Evolutionary conservation across 2,113 vertebrate species (phyloP).

Genomic region (Esox niger): DNA sequence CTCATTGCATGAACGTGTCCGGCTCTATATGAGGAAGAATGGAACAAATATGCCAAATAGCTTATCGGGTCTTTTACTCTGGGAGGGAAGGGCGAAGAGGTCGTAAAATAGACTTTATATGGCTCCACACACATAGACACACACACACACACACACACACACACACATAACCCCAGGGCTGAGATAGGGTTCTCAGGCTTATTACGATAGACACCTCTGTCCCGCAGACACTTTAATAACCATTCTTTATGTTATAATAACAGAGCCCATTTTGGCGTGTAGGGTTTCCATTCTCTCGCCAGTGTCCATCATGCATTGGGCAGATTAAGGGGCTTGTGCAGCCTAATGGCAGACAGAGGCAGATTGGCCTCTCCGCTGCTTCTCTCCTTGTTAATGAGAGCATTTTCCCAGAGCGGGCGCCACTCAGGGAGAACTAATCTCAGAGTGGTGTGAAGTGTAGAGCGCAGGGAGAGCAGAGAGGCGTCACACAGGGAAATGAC

Average conservation of each 20-base stretch:
- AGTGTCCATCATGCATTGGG: constrained; percentile 71
- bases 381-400: constrained; percentile 73
- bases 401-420: constrained; percentile 68
- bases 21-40: constrained; percentile 1
- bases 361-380: constrained; percentile 68
- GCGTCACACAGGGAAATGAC: constrained; percentile 47
- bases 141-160: not conserved
- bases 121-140: constrained; percentile 6
- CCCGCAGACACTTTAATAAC: constrained; percentile 80
- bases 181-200: constrained; percentile 71
- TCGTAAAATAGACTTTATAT: constrained; percentile 56
- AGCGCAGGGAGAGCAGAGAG: constrained; percentile 48
- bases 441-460: constrained; percentile 64
- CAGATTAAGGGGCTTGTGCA: constrained; percentile 68
- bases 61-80: constrained; percentile 47
- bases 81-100: constrained; percentile 58
- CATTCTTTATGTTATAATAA: constrained; percentile 84
- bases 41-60: constrained; percentile 11
- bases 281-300: constrained; percentile 74
- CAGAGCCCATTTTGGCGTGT: constrained; percentile 70
- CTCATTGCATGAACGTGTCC: constrained; percentile 14
- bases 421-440: constrained; percentile 72
- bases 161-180: constrained; percentile 12
- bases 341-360: constrained; percentile 73
- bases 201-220: constrained; percentile 82